Conservation (phyloP, 2,888 invertebrate genomes). For the Fragum sueziense region DNA sequence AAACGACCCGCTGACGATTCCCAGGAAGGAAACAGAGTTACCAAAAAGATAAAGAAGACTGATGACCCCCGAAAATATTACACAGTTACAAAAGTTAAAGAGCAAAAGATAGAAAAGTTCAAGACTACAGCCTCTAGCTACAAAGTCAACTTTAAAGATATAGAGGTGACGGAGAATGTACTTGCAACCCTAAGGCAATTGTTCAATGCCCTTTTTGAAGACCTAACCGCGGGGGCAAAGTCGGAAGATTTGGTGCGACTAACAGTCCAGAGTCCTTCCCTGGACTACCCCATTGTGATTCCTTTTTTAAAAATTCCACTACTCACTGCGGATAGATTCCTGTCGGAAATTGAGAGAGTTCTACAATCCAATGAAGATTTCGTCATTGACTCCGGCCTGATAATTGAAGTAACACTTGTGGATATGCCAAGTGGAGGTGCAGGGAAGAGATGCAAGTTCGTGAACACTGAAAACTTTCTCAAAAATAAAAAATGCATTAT, state of each 20-base stretch:
- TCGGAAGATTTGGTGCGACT: conserved; percentile 28
- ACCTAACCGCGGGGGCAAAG: conserved; percentile 32
- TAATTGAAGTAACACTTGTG: too few species aligned
- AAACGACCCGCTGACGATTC: not conserved
- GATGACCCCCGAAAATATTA: conserved; percentile 18
- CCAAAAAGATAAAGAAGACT: conserved; percentile 16
- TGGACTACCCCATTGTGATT: conserved; percentile 39
- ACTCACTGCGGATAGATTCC: conserved; percentile 28
- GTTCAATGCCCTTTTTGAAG: conserved; percentile 17
- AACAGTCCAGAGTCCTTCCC: conserved; percentile 28
- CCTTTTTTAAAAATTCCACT: conserved; percentile 10
- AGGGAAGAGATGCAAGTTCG: conserved; percentile 30
- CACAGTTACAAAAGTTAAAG: conserved; percentile 14
- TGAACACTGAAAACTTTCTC: conserved; percentile 35
- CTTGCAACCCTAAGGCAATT: conserved; percentile 4
- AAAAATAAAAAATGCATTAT: conserved; percentile 40
- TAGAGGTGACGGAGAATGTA: conserved; percentile 31
- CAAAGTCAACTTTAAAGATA: conserved; percentile 27
- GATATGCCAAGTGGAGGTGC: too few species aligned
- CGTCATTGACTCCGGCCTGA: too few species aligned
- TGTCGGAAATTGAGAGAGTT: conserved; percentile 33
- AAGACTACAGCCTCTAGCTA: conserved; percentile 32
- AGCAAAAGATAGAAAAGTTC: conserved; percentile 33
- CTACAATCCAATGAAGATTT: conserved; percentile 33
- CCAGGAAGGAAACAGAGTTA: not conserved